Evolutionary conservation across 1,140 invertebrate species (phyloP).

Genomic region (Meteorus sp.): DNA sequence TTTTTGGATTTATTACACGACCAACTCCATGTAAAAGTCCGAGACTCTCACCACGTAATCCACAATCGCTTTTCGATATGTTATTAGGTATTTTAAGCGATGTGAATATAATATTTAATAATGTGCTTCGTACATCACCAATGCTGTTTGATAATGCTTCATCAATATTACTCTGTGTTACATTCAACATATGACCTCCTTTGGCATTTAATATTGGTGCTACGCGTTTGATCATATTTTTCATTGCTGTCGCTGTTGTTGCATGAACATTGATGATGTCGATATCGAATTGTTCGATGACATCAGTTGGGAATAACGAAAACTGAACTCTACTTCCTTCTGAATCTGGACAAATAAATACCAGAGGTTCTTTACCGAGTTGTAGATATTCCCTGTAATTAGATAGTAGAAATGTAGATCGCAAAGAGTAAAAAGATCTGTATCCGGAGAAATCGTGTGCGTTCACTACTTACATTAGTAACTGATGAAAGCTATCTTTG

Average conservation of each 20-base stretch:
- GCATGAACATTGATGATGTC: constrained; percentile 69
- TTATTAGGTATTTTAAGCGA: constrained; percentile 59
- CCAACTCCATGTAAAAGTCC: constrained; percentile 74
- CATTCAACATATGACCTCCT: constrained; percentile 58
- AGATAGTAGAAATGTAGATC: constrained; percentile 26
- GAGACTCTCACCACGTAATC: constrained; percentile 66
- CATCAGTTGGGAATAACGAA: constrained; percentile 65
- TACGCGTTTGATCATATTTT: constrained; percentile 67
- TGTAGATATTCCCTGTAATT: constrained; percentile 64
- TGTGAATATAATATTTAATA: constrained; percentile 73
- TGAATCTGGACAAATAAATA: constrained; percentile 72
- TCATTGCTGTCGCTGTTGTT: constrained; percentile 66
- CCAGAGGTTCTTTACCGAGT: constrained; percentile 67
- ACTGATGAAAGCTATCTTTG: constrained; percentile 62
- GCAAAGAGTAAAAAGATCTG: constrained; percentile 14
- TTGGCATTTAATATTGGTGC: constrained; percentile 58
- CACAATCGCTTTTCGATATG: constrained; percentile 41
- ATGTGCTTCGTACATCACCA: constrained; percentile 71
- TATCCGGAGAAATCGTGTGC: background rate
- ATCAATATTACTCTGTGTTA: constrained; percentile 63
- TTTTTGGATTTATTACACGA: constrained; percentile 76
- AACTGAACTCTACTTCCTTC: constrained; percentile 62
- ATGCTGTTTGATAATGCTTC: constrained; percentile 68
- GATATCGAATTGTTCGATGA: constrained; percentile 65
- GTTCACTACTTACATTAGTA: constrained; percentile 64